A percentile compares a stretch with the other conserved stretches of the same genome.
These are phyloP conservation scores for Pardalotus punctatus DNA, from an alignment of 2,113 vertebrate genomes.

Conservation along the genomic window DNA sequence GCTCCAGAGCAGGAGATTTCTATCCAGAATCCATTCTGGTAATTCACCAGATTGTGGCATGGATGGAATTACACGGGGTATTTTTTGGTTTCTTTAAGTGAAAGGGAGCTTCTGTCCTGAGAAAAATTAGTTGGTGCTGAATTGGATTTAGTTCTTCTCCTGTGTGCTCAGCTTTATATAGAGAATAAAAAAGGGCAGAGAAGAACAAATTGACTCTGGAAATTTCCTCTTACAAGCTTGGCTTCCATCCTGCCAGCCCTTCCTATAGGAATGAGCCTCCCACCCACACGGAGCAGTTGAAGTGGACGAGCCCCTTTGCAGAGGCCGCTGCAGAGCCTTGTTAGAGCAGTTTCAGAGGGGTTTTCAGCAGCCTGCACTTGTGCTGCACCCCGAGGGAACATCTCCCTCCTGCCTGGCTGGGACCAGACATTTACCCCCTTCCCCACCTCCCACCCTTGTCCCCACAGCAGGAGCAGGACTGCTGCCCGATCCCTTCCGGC, in stretches of 20 bases:
- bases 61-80: not conserved
- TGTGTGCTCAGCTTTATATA: not conserved
- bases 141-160: not conserved
- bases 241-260: not conserved
- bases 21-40: not conserved
- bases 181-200: not conserved
- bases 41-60: not conserved
- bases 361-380: not conserved
- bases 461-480: not conserved
- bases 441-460: not conserved
- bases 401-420: not conserved
- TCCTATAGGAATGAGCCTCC: not conserved
- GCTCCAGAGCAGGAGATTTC: conserved; percentile 24
- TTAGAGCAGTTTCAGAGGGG: not conserved
- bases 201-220: not conserved
- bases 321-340: not conserved
- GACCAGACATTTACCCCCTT: rapidly evolving
- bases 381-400: not conserved
- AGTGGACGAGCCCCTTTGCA: not conserved
- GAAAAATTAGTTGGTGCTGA: not conserved
- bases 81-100: not conserved
- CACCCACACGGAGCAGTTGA: rapidly evolving
- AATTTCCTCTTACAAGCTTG: not conserved
- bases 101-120: not conserved
- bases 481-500: not conserved